Conservation (phyloP, 2,888 invertebrate genomes). For the Barypeithes pellucidus region DNA sequence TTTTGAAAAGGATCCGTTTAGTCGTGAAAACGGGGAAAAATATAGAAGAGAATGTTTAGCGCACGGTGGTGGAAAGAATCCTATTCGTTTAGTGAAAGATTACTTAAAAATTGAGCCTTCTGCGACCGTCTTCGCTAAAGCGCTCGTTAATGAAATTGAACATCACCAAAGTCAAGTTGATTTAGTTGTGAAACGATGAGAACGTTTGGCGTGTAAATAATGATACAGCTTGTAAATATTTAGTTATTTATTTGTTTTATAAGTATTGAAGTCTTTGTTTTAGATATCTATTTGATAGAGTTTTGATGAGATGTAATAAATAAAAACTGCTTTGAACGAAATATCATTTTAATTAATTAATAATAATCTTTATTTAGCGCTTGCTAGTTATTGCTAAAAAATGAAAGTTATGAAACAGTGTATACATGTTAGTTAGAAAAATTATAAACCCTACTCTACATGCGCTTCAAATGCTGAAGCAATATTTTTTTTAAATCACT, state of each 20-base stretch:
- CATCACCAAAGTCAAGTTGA: slow-evolving; percentile 64
- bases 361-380: no score
- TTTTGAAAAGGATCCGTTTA: slow-evolving; percentile 86
- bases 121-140: slow-evolving; percentile 83
- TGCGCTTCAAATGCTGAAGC: no score
- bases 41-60: slow-evolving; percentile 85
- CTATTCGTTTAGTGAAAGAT: slow-evolving; percentile 83
- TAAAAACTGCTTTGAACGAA: no score
- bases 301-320: no score
- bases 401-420: no score
- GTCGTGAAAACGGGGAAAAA: slow-evolving; percentile 83
- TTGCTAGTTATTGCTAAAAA: no score
- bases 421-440: no score
- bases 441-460: no score
- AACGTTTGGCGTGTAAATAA: background rate
- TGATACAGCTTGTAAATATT: slow-evolving; percentile 9
- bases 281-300: no score
- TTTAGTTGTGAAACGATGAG: slow-evolving; percentile 54
- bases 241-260: slow-evolving; percentile 27
- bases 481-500: no score
- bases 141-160: slow-evolving; percentile 85
- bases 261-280: no score
- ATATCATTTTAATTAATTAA: no score
- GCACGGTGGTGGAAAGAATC: slow-evolving; percentile 91
- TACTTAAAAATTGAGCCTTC: slow-evolving; percentile 86